Evolutionary conservation across 2,797 vertebrate species (phyloP), one percentile per base, ranked within the genome.

Genomic region (Nyctibius grandis): DNA sequence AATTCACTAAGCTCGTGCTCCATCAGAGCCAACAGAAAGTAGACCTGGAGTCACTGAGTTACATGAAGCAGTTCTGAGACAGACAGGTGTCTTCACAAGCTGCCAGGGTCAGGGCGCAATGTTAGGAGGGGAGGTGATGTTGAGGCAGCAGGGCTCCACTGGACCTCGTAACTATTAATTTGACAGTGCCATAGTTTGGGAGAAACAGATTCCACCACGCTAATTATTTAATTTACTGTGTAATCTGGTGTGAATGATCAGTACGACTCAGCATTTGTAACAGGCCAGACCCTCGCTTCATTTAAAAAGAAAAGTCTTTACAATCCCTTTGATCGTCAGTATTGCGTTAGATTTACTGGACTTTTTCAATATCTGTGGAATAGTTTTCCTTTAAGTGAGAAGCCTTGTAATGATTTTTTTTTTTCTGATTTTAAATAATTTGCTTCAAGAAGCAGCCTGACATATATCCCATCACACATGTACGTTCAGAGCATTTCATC

Each of bases 391-490:
- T 51, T 69, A 56, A 3, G 4, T 65, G 36, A 60, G 25, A 76
- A 85, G 34, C 61, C 25, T 28, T 78, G 11, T 33, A 63, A 44
- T 29, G 8, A 22, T 33, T 50, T 45, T 61, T 50, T 45, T 61
- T 59, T 33, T 54, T 13, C 36, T 19, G 23, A 25, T 72, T 90
- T 93, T 20, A 70, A 59, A 47, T 63, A 56, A n/a, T 65, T 77
- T 80, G 9, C 21, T 89, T 86, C 50, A 65, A 79, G 59, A 88
- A 79, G 17, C 15, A 65, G 23, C 48, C 26, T 33, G 36, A 20
- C 88, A 23, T 0, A 0, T 65, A 57, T 25, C 25, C 19, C 56
- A 6, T 59, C 0, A 0, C 54, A 17, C 14, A 1, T 33, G 9
- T 23, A 40, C 9, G 23, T 80, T 82, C 80, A 47, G 33, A 85